These are phyloP conservation scores for Zoanthus solanderi DNA, from an alignment of 92 coral and sea anemone genomes.

Conservation along the genomic window DNA sequence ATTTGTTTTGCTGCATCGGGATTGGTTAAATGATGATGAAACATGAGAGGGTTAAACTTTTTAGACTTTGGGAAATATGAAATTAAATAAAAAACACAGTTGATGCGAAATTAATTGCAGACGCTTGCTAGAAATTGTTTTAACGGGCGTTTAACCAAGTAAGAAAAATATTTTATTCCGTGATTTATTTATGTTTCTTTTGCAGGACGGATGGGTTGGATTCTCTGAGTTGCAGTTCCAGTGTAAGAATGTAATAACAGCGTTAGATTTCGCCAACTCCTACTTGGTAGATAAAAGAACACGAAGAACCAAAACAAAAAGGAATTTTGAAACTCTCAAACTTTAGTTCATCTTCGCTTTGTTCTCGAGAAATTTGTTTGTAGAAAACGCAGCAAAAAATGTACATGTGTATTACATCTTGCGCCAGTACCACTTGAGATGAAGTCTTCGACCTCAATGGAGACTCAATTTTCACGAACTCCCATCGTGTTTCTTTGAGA, in stretches of 20 bases:
- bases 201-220: constrained; percentile 94
- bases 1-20: no score
- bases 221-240: constrained; percentile 83
- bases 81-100: background rate
- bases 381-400: background rate
- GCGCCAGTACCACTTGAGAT: no score
- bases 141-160: background rate
- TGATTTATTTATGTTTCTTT: background rate
- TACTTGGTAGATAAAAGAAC: constrained; percentile 64
- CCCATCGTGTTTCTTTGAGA: no score
- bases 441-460: no score
- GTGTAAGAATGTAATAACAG: constrained; percentile 83
- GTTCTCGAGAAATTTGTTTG: background rate
- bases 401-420: background rate
- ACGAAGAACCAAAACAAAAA: background rate
- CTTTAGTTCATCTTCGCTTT: background rate
- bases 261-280: constrained; percentile 86
- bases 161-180: no score
- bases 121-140: background rate
- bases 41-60: no score
- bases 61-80: background rate
- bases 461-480: no score
- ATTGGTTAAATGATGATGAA: no score
- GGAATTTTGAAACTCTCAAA: constrained; percentile 2
- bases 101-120: background rate